These are phyloP conservation scores for Labroides dimidiatus DNA, from an alignment of 2,797 vertebrate genomes.

Conservation along the genomic window DNA sequence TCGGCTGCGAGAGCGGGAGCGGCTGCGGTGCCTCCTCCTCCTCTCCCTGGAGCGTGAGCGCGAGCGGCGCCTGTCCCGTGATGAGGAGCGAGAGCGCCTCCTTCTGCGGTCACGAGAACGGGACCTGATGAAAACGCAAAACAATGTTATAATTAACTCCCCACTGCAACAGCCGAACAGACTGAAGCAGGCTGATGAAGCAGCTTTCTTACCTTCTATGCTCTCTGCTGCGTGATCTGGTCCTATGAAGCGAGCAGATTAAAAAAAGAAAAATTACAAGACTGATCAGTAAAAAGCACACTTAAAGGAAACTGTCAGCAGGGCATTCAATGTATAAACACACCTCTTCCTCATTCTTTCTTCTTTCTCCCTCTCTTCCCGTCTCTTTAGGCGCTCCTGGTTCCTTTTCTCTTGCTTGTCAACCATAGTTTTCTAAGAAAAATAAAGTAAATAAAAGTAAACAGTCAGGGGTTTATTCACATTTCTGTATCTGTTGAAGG, in stretches of 20 bases:
- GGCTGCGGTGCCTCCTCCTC: constrained; percentile 87
- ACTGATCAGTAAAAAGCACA: neutral
- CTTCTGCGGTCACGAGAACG: constrained; percentile 91
- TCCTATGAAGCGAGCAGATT: constrained; percentile 82
- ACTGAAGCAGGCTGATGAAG: neutral
- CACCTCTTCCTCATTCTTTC: constrained; percentile 90
- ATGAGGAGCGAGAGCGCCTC: constrained; percentile 82
- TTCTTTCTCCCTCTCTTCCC: constrained; percentile 95
- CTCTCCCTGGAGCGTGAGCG: constrained; percentile 89
- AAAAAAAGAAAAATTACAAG: neutral
- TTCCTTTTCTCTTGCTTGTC: constrained; percentile 97
- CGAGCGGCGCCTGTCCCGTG: constrained; percentile 79
- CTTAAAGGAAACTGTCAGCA: neutral
- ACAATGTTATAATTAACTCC: neutral
- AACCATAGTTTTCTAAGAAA: constrained; percentile 91
- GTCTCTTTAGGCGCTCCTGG: constrained; percentile 93
- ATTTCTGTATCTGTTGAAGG: too few relatives aligned
- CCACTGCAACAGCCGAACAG: neutral
- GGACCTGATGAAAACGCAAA: constrained; percentile 76
- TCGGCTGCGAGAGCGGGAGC: constrained; percentile 89
- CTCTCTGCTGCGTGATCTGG: constrained; percentile 92
- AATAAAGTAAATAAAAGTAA: neutral
- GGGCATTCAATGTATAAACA: constrained; percentile 32
- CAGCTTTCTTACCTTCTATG: constrained; percentile 85
- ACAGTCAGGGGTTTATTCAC: neutral